Evolutionary conservation across 1,140 invertebrate species (phyloP).

Genomic region (Hyles vespertilio): DNA sequence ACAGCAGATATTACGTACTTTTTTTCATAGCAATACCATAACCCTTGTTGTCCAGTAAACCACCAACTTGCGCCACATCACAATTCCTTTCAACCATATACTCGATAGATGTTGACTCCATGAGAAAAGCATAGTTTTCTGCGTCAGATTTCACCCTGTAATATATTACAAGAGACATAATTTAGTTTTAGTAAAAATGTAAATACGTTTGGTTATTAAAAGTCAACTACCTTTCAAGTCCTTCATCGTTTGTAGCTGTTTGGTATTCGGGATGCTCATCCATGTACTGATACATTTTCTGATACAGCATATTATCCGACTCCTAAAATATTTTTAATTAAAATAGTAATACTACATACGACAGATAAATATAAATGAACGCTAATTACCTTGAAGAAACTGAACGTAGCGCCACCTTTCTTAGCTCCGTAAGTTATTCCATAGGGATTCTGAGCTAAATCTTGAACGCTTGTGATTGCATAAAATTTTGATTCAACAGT

Average conservation of each 20-base stretch:
- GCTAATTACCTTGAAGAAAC: slow-evolving; percentile 87
- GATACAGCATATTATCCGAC: slow-evolving; percentile 83
- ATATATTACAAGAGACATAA: slow-evolving; percentile 12
- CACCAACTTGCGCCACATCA: slow-evolving; percentile 85
- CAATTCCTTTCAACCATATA: slow-evolving; percentile 87
- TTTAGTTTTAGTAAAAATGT: background rate
- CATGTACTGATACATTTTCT: slow-evolving; percentile 90
- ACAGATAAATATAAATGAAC: background rate
- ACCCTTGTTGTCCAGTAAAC: slow-evolving; percentile 87
- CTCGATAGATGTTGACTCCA: slow-evolving; percentile 90
- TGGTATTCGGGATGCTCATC: slow-evolving; percentile 80
- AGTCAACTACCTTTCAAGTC: slow-evolving; percentile 78
- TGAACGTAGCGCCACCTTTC: slow-evolving; percentile 85
- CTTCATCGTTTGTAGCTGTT: slow-evolving; percentile 83
- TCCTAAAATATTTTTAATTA: slow-evolving; percentile 55
- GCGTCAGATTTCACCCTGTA: slow-evolving; percentile 75
- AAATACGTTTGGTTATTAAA: background rate
- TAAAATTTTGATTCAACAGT: slow-evolving; percentile 91
- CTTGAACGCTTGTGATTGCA: slow-evolving; percentile 90
- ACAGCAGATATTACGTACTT: slow-evolving; percentile 71
- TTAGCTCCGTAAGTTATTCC: slow-evolving; percentile 93
- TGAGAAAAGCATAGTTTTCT: slow-evolving; percentile 88
- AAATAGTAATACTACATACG: slow-evolving; percentile 10
- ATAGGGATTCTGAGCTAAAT: slow-evolving; percentile 82
- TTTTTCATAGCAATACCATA: slow-evolving; percentile 88